phyloP scores from a whole-genome alignment of 1,140 invertebrate genomes.

The Antheraea mylitta region DNA sequence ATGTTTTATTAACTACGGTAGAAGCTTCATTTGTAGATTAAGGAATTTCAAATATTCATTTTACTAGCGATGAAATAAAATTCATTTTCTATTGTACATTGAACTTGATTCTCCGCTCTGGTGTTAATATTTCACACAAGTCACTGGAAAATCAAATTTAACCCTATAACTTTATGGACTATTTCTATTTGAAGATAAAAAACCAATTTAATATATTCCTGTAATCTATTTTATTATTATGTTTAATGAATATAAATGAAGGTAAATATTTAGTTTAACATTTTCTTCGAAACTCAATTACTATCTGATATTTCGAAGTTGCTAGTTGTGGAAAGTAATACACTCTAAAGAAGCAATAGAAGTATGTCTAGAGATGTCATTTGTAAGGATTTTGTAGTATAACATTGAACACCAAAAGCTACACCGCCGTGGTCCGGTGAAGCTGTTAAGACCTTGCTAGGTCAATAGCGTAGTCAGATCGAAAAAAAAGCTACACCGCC shows the following conservation, averaged over 20 bases:
- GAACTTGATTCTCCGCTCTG: background rate
- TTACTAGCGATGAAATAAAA: background rate
- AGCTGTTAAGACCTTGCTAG: too few species aligned
- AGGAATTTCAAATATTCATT: background rate
- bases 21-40: background rate
- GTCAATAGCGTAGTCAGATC: too few species aligned
- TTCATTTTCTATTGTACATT: background rate
- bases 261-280: conserved; percentile 38
- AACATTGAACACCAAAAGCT: too few species aligned
- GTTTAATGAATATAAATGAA: conserved; percentile 48
- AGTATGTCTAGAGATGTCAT: too few species aligned
- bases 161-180: background rate
- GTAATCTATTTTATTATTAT: conserved; percentile 40
- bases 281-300: conserved; percentile 37
- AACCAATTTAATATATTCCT: conserved; percentile 21
- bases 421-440: too few species aligned
- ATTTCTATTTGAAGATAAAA: background rate
- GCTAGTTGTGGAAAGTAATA: conserved; percentile 6
- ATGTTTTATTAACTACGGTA: conserved; percentile 8
- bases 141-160: background rate
- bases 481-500: too few species aligned
- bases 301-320: conserved; percentile 15
- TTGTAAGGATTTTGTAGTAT: too few species aligned
- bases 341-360: too few species aligned
- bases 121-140: background rate